phyloP scores from a whole-genome alignment of 2,797 vertebrate genomes.

The Tenualosa thibaudeaui region DNA sequence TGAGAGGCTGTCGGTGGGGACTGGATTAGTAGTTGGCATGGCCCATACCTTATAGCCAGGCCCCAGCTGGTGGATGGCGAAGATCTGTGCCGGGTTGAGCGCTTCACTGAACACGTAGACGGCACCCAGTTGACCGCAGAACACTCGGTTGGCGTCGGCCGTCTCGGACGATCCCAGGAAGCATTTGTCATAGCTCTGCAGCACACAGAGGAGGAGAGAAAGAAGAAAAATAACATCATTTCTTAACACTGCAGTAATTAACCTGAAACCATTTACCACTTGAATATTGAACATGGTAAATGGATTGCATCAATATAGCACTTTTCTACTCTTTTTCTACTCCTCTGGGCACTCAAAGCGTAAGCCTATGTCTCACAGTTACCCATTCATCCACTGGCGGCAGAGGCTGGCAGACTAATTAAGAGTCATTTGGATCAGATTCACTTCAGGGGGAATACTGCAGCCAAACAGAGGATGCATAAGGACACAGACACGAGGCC shows the following conservation, averaged over 20 bases:
- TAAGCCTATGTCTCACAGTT: too few relatives aligned
- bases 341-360: too few relatives aligned
- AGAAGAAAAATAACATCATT: conserved; percentile 19
- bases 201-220: conserved; percentile 27
- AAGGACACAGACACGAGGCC: background rate
- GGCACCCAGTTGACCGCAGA: conserved; percentile 96
- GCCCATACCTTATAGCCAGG: conserved; percentile 93
- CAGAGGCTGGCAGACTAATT: too few relatives aligned
- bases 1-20: background rate
- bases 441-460: background rate
- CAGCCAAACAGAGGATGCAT: background rate
- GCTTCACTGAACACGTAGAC: conserved; percentile 98
- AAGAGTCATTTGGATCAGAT: background rate
- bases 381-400: too few relatives aligned
- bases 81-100: conserved; percentile 97
- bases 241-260: too few relatives aligned
- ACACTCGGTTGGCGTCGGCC: conserved; percentile 95
- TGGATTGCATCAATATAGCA: too few relatives aligned
- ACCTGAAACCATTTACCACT: too few relatives aligned
- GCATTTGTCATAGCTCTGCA: conserved; percentile 97
- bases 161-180: conserved; percentile 98
- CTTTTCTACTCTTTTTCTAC: too few relatives aligned
- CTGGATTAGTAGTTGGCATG: conserved; percentile 19
- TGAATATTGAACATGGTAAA: too few relatives aligned
- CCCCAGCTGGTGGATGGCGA: conserved; percentile 96